phyloP scores from a whole-genome alignment of 1,140 invertebrate species.

The Nasonia vitripennis region DNA sequence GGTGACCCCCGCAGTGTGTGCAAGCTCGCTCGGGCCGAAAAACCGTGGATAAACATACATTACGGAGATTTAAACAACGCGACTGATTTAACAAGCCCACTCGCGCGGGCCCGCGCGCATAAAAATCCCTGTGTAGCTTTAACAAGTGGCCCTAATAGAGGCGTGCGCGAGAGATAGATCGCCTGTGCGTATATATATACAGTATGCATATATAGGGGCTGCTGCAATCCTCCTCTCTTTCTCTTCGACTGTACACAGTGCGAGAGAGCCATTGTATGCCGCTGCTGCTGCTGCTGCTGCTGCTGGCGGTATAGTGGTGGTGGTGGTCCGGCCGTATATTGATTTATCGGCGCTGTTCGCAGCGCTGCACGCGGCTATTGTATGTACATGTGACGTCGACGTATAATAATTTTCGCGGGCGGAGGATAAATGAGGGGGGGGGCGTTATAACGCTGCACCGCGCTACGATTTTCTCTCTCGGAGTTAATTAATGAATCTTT shows the following conservation, averaged over 20 bases:
- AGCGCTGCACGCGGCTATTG: conserved; percentile 26
- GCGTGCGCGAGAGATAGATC: background rate
- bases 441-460: conserved; percentile 32
- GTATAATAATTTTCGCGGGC: conserved; percentile 51
- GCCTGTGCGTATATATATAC: background rate
- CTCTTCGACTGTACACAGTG: background rate
- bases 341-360: conserved; percentile 39
- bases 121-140: conserved; percentile 31
- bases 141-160: conserved; percentile 41
- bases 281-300: background rate
- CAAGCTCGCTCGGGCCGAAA: no score
- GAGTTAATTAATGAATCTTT: conserved; percentile 53
- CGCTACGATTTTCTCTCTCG: background rate
- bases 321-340: conserved; percentile 33
- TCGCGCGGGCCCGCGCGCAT: background rate
- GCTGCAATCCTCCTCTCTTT: background rate
- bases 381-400: conserved; percentile 49
- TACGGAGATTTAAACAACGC: background rate
- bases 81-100: conserved; percentile 28
- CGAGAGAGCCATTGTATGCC: background rate
- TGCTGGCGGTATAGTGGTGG: background rate
- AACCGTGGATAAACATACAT: background rate
- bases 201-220: background rate
- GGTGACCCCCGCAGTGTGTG: no score
- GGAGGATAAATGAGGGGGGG: conserved; percentile 51